Evolutionary conservation across 2,797 vertebrate species (phyloP).

Genomic region (Phalloptychus januarius): DNA sequence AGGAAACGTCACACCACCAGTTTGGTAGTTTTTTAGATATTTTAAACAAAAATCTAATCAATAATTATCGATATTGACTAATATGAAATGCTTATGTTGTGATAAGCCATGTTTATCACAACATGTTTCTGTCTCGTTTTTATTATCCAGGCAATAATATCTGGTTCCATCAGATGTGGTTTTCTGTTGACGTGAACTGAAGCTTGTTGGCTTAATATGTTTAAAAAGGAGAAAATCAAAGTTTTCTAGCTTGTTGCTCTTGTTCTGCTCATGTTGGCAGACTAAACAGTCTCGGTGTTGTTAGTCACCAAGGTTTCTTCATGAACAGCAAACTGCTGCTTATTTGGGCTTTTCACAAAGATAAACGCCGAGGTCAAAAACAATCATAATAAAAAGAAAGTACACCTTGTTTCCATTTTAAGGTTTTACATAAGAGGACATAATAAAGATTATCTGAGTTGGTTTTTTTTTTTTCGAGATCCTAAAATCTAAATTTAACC

Average conservation of each 20-base stretch:
- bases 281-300: background rate
- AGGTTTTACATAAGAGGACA: background rate
- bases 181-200: background rate
- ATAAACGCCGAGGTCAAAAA: background rate
- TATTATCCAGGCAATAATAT: background rate
- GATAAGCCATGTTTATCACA: no score
- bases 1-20: background rate
- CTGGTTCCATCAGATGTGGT: background rate
- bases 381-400: background rate
- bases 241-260: background rate
- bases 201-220: background rate
- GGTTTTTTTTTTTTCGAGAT: no score
- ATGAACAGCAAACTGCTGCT: background rate
- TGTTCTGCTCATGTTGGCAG: background rate
- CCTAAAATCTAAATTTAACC: background rate
- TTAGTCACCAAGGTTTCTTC: slow-evolving; percentile 5
- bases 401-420: background rate
- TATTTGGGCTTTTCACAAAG: background rate
- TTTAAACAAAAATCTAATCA: no score
- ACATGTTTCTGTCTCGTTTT: background rate
- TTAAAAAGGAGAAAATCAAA: background rate
- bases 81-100: no score
- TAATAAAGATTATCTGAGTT: background rate
- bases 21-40: no score
- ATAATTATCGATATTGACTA: no score